phyloP scores from a whole-genome alignment of 2,113 vertebrate genomes.

The Gopherus flavomarginatus region DNA sequence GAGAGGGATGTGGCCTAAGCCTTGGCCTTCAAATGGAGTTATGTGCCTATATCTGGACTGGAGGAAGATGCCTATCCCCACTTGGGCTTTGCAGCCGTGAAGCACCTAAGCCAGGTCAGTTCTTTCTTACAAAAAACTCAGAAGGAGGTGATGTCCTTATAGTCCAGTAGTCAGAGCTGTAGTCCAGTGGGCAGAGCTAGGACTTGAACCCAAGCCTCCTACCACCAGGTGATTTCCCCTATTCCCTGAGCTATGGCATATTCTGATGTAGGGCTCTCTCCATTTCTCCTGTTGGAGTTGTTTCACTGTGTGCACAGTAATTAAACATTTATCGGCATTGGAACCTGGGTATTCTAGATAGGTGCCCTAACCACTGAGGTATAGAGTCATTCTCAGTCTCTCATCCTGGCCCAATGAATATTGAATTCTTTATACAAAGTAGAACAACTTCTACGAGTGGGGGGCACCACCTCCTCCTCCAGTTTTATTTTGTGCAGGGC shows the following conservation, averaged over 20 bases:
- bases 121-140: not conserved
- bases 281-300: not conserved
- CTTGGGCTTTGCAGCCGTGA: not conserved
- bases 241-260: not conserved
- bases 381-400: not conserved
- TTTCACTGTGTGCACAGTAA: not conserved
- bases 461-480: too few relatives aligned
- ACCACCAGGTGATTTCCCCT: not conserved
- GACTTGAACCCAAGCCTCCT: not conserved
- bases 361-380: not conserved
- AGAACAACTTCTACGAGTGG: not conserved
- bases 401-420: not conserved
- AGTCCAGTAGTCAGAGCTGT: not conserved
- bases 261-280: not conserved
- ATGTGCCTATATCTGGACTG: not conserved
- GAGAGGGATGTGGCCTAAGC: not conserved
- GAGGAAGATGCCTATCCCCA: not conserved
- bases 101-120: not conserved
- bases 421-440: not conserved
- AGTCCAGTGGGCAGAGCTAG: not conserved
- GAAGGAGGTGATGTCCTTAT: not conserved
- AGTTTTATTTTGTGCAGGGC: not conserved
- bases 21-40: not conserved
- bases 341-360: not conserved
- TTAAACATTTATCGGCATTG: not conserved